A percentile compares a stretch with the other conserved stretches of the same genome.
Conservation (phyloP, 1,140 invertebrate species). For the Aphaenogaster ashmeadi region DNA sequence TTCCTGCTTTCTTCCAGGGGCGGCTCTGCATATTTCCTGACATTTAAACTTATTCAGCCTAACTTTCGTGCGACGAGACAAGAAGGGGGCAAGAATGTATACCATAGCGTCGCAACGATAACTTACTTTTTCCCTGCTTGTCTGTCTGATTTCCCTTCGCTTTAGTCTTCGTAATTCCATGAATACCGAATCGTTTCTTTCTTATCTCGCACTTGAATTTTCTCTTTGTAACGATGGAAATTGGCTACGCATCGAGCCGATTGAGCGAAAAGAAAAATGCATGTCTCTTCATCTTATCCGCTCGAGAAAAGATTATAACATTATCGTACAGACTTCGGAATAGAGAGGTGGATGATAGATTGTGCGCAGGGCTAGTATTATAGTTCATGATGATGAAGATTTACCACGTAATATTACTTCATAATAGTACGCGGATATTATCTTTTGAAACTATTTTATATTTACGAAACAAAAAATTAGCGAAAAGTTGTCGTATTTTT, state of each 20-base stretch:
- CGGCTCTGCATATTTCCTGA: conserved; percentile 53
- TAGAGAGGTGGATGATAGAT: neutral
- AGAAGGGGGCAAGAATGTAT: conserved; percentile 24
- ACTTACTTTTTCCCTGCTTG: conserved; percentile 50
- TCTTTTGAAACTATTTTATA: neutral
- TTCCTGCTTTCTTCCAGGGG: conserved; percentile 52
- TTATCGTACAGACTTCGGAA: neutral
- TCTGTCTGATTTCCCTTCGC: conserved; percentile 33
- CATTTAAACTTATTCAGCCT: conserved; percentile 60
- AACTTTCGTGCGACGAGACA: conserved; percentile 21
- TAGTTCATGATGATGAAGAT: neutral
- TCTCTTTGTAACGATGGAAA: conserved; percentile 33
- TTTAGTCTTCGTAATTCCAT: conserved; percentile 45
- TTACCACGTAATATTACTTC: conserved; percentile 3
- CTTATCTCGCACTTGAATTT: conserved; percentile 47
- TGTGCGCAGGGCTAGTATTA: conserved; percentile 2
- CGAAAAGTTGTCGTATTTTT: neutral
- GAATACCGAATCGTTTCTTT: conserved; percentile 45
- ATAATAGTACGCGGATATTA: neutral
- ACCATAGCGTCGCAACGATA: conserved; percentile 25
- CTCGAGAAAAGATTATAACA: neutral
- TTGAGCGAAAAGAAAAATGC: conserved; percentile 29
- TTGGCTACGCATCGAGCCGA: conserved; percentile 24
- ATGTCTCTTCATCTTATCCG: neutral
- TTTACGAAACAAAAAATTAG: neutral